Conservation (phyloP, 2,113 vertebrate genomes). For the Meleagris gallopavo region DNA sequence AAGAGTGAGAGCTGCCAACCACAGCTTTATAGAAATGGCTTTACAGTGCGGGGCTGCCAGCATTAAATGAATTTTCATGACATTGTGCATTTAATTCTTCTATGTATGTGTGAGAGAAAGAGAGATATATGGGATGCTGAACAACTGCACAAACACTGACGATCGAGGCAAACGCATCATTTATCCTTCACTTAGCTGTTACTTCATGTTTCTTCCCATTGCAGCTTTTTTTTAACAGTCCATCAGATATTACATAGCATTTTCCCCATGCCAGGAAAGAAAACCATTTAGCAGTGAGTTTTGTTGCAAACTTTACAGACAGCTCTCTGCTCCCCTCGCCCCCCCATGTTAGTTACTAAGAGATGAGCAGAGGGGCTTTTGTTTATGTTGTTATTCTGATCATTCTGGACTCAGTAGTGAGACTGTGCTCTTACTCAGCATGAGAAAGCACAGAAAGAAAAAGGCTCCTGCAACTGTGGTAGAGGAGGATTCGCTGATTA, state of each 20-base stretch:
- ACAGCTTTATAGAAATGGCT: constrained; percentile 80
- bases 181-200: constrained; percentile 20
- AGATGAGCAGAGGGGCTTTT: constrained; percentile 21
- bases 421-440: not conserved
- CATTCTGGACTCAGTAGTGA: not conserved
- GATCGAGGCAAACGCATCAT: not conserved
- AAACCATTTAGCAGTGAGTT: not conserved
- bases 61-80: constrained; percentile 76
- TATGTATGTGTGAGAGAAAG: constrained; percentile 43
- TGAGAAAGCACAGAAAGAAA: constrained; percentile 15
- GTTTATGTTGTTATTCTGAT: constrained; percentile 18
- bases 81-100: constrained; percentile 72
- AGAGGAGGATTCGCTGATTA: not conserved
- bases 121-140: not conserved
- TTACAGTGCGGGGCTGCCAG: constrained; percentile 72
- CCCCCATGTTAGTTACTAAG: not conserved
- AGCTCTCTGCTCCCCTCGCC: not conserved
- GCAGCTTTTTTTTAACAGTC: not conserved
- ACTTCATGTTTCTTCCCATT: not conserved
- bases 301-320: not conserved
- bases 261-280: not conserved
- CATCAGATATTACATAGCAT: not conserved
- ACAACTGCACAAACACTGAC: not conserved
- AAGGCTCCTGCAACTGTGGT: not conserved
- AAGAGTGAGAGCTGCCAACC: constrained; percentile 80